Conservation (phyloP, 2,113 vertebrate species). For the Psilopogon haemacephalus region DNA sequence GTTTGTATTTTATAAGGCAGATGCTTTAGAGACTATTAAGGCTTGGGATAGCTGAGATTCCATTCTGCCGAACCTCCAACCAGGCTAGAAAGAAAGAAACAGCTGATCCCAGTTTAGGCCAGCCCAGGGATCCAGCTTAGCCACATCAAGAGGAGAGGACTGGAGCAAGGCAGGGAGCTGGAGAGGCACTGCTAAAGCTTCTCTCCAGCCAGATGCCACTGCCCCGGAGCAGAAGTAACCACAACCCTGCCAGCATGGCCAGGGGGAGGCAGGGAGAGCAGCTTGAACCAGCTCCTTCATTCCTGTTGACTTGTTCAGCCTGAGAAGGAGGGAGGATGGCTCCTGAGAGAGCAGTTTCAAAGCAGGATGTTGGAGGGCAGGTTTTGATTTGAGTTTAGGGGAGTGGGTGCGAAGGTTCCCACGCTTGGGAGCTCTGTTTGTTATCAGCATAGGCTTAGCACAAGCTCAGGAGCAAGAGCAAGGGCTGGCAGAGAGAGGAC, state of each 20-base stretch:
- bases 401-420: background rate
- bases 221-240: background rate
- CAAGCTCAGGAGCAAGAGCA: background rate
- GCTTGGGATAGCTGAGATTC: conserved; percentile 58
- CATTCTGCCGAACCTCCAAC: conserved; percentile 26
- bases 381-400: background rate
- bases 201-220: background rate
- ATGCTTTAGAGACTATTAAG: conserved; percentile 61
- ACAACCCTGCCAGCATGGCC: background rate
- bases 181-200: background rate
- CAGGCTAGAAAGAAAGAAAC: conserved; percentile 49
- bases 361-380: background rate
- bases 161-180: background rate
- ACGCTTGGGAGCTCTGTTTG: background rate
- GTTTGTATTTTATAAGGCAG: conserved; percentile 59
- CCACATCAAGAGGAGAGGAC: conserved; percentile 34
- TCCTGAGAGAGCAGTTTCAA: conserved; percentile 20
- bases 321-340: background rate
- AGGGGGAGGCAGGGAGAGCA: background rate
- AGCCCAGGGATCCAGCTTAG: conserved; percentile 26
- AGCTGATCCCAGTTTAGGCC: conserved; percentile 52
- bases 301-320: conserved; percentile 2
- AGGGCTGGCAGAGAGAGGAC: background rate
- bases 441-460: background rate
- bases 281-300: background rate